Evolutionary conservation across 2,888 invertebrate genomes (phyloP), one percentile per base, ranked within the genome.

Genomic region (Drosophila conformis): DNA sequence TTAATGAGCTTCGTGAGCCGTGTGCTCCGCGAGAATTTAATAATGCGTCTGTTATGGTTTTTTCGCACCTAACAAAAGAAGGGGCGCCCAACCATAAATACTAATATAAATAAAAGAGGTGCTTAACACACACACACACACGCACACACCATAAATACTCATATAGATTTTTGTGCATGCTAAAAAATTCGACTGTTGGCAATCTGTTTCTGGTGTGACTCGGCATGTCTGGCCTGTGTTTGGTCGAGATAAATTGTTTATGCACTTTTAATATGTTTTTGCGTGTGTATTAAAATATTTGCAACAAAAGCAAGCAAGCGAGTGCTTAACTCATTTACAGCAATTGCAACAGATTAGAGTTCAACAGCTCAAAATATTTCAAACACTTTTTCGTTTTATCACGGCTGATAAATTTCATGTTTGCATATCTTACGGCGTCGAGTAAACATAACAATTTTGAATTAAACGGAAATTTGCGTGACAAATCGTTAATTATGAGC

Each of bases 1-100:
- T 87, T 87, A 87, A 87, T 87, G 91, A 87, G 87, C 86, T 87
- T 48, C 70, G 57, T 52, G 54, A 57, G 67, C 56, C 66, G 74
- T 54, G 58, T 27, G 38, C 48, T n/a, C 13, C 35, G 66, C 71
- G 57, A 57, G 62, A 71, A 77, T 76, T 71, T 77, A 76, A 81
- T 76, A 73, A 73, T 72, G 89, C 59, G 67, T 62, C 48, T 73
- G 65, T 59, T 66, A 71, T 60, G 64, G 61, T 79, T 87, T 62
- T 61, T 84, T 87, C 90, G 63, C 90, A 90, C 91, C 89, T 90
- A 36, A 74, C 66, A 69, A 67, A 69, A 69, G 78, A 78, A 52
- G 57, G 66, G 56, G 29, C 69, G 56, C 35, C 53, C 59, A 79
- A 57, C 52, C 58, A 42, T 57, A 76, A 56, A 76, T 61, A 63